phyloP scores from a whole-genome alignment of 2,797 vertebrate species.

The Dendrocincla tyrannina region DNA sequence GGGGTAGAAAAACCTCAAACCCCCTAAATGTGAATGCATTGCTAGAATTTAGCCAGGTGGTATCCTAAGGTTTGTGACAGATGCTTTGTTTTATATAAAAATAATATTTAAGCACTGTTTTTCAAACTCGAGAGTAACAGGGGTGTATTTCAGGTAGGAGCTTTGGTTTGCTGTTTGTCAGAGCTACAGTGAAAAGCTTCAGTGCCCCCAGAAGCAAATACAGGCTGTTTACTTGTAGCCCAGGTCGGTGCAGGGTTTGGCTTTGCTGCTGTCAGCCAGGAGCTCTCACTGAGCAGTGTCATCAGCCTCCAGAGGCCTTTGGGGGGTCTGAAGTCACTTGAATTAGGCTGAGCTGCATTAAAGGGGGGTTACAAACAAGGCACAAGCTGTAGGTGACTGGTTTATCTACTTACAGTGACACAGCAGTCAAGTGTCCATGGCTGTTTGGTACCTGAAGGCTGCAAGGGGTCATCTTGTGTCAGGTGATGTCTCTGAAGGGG shows the following conservation, averaged over 20 bases:
- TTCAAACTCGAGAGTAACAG: not conserved
- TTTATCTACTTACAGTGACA: conserved; percentile 78
- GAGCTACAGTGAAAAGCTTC: not conserved
- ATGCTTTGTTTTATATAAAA: not conserved
- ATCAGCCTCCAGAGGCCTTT: conserved; percentile 78
- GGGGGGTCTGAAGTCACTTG: conserved; percentile 78
- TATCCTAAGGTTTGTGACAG: not conserved
- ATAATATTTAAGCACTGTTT: not conserved
- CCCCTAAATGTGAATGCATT: not conserved
- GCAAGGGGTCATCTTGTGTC: not conserved
- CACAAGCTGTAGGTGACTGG: conserved; percentile 72
- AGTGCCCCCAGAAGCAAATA: not conserved
- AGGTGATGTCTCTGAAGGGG: conserved; percentile 22
- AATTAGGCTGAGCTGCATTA: conserved; percentile 78
- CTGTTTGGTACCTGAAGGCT: conserved; percentile 54
- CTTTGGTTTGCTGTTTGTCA: not conserved
- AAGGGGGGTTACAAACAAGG: conserved; percentile 73
- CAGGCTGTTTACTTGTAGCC: not conserved
- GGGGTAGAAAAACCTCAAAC: not conserved
- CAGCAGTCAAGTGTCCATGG: conserved; percentile 56
- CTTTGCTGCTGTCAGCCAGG: conserved; percentile 39
- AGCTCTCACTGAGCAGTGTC: conserved; percentile 69
- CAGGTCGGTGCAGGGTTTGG: not conserved
- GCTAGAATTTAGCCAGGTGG: not conserved
- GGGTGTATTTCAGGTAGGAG: not conserved